Base-by-base conservation (phyloP, 2,113 vertebrate genomes). In the Phyllostomus hastatus region DNA sequence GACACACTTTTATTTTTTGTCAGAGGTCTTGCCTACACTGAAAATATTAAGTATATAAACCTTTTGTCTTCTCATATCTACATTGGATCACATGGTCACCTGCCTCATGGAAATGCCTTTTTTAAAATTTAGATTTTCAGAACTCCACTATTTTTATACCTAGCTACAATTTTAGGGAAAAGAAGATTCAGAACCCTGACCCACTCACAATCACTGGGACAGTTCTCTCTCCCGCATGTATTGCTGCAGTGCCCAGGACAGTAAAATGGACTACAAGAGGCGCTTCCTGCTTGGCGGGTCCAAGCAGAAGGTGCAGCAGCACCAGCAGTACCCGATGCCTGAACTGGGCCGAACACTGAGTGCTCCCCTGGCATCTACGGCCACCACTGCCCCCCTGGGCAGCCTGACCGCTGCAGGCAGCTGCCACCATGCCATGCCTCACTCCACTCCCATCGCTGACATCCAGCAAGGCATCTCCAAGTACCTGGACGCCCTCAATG, bases 221-320 rank as follows among this genome's bases (percentile, higher is more conserved):
- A 97, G 96, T 98, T 98, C 98, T 98, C 98, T 97, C 98, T 98
- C 98, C 98, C 98, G 98, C 99, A 99, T 99, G 99, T 99, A 99
- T 99, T 99, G 99, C 99, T 99, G 99, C 97, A 99, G 99, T 98
- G 99, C 99, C 78, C 99, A 99, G 98, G 99, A 99, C 99, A 99
- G 98, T 99, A 99, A 99, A 98, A 99, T 99, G 99, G 99, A 99
- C 99, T 99, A 99, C 83, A 99, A 99, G 99, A 99, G 99, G 98
- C 99, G 99, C 99, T 99, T 99, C 99, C 99, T 99, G 99, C 99
- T 99, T 99, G 99, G 99, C 99, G 99, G 99, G 99, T 99, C 99
- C 99, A 99, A 99, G 99, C 99, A 99, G 98, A 99, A 99, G 98
- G 99, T 99, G 98, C 99, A 99, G 98, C 99, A 99, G 99, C 99